Conservation (phyloP, 2,113 vertebrate genomes). For the Anhinga rufa region DNA sequence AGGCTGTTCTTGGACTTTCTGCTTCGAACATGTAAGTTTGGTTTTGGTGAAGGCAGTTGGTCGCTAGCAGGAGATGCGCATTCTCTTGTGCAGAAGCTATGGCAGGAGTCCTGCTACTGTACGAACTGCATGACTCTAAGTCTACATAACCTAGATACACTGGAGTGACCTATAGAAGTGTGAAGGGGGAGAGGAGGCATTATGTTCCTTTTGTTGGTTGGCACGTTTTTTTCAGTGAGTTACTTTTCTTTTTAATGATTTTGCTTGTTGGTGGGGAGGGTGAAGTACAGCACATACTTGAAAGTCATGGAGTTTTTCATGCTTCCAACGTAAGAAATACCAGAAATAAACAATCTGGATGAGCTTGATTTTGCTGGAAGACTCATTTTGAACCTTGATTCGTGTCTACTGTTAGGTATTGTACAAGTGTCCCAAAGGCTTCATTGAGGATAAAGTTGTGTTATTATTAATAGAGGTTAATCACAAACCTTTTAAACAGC, state of each 20-base stretch:
- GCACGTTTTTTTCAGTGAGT: not conserved
- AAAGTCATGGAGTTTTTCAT: not conserved
- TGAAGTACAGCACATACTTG: not conserved
- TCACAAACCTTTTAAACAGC: not conserved
- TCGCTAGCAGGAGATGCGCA: rapidly evolving
- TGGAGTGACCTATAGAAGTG: not conserved
- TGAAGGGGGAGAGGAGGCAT: rapidly evolving
- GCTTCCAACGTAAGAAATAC: not conserved
- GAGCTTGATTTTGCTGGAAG: not conserved
- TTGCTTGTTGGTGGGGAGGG: not conserved
- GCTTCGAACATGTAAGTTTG: not conserved
- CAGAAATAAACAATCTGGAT: not conserved
- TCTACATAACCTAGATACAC: not conserved
- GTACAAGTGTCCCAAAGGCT: not conserved
- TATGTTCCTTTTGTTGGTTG: not conserved
- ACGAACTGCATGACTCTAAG: rapidly evolving
- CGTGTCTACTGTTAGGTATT: not conserved
- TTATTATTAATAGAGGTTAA: not conserved
- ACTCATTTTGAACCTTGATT: not conserved
- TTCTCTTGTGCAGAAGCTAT: not conserved
- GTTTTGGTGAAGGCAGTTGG: not conserved
- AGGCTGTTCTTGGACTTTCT: not conserved
- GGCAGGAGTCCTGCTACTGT: not conserved
- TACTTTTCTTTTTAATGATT: not conserved
- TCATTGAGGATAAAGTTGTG: not conserved